These are phyloP conservation scores for Drosophila neotestacea DNA, from an alignment of 2,888 invertebrate species.

Conservation along the genomic window DNA sequence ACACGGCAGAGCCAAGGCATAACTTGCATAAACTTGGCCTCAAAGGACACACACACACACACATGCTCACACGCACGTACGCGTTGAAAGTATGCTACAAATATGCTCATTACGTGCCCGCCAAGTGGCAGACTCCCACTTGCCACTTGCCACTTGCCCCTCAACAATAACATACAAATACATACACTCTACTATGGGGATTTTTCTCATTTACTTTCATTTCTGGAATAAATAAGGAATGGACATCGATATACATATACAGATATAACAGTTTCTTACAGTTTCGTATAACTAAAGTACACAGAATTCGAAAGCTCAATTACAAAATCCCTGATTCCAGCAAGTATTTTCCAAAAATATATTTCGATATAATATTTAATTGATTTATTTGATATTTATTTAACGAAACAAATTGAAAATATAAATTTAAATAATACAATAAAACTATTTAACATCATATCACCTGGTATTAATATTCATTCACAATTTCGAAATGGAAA, in stretches of 20 bases:
- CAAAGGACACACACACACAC: slow-evolving; percentile 57
- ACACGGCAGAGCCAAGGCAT: slow-evolving; percentile 49
- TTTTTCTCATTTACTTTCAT: neutral
- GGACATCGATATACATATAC: too few relatives aligned
- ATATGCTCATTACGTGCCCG: slow-evolving; percentile 77
- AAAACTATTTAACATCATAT: too few relatives aligned
- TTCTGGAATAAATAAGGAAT: too few relatives aligned
- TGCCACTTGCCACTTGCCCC: slow-evolving; percentile 1
- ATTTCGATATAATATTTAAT: too few relatives aligned
- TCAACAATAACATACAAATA: slow-evolving; percentile 1
- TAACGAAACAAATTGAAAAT: too few relatives aligned
- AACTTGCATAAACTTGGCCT: slow-evolving; percentile 76
- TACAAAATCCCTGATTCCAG: neutral
- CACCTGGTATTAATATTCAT: too few relatives aligned
- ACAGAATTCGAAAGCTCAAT: neutral
- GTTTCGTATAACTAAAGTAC: neutral
- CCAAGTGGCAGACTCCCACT: slow-evolving; percentile 53
- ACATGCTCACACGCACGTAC: slow-evolving; percentile 51
- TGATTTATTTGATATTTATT: too few relatives aligned
- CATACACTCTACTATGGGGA: neutral
- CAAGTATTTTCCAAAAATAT: too few relatives aligned
- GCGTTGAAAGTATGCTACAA: slow-evolving; percentile 74
- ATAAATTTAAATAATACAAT: too few relatives aligned
- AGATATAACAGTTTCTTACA: too few relatives aligned
- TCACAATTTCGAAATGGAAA: too few relatives aligned